Base-by-base conservation (phyloP, 2,797 vertebrate species). In the Pipistrellus nathusii region DNA sequence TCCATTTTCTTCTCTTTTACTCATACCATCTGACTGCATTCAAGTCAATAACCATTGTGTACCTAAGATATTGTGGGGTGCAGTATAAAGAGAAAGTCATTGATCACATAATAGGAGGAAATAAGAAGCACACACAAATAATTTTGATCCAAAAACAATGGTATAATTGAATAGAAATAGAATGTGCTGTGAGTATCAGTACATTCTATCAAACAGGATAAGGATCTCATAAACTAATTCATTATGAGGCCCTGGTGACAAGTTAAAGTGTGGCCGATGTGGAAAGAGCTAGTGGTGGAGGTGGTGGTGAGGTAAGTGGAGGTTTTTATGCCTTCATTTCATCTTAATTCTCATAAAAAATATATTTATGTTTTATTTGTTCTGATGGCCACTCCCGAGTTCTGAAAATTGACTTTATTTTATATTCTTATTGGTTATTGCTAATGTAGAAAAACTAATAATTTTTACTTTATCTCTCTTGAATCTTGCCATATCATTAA, bases 401-500 rank as follows among this genome's bases (percentile, higher is more conserved):
- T 30, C n/a, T 85, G 59, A 62, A 62, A 89, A 71, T 32, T 48
- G 80, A 27, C 27, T 41, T 15, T 8, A 8, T 55, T 92, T 88
- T 59, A 44, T 87, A 75, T 69, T 81, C 66, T 15, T 38, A 59
- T 53, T 53, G 51, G 30, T 59, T 91, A 76, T 83, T 94, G 62
- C 62, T 83, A 18, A 10, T n/a, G 21, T 46, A 86, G 73, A n/a
- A 48, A 75, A 73, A 66, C 30, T 69, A n/a, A 46, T 75, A 44
- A 57, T 25, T 57, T 57, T 25, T 57, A 11, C 10, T 3, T 57
- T 57, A 23, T 57, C 55, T 57, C 55, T 69, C 83, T 93, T 68
- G 38, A 72, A 59, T 64, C 57, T 81, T 88, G 32, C 20, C 35
- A 41, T 59, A 20, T 83, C n/a, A 57, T 83, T 83, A 48, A 75